Percentiles rank a stretch among this genome's conserved stretches.
phyloP scores from a whole-genome alignment of 1,140 invertebrate species.

The Drosophila mayri region DNA sequence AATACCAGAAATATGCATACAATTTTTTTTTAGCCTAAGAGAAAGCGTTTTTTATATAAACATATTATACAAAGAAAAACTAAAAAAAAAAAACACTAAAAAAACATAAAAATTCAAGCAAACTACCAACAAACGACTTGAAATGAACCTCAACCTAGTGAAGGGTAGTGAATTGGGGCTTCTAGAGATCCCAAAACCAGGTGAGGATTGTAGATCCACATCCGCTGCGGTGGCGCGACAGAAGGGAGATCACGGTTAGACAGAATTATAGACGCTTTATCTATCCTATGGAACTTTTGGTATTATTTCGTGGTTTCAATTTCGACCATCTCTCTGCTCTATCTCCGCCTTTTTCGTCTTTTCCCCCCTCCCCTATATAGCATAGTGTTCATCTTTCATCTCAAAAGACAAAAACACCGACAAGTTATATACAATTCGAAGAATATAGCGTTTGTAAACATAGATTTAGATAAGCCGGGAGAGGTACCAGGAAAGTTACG shows the following conservation, averaged over 20 bases:
- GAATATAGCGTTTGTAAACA: conserved; percentile 36
- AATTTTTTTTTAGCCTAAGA: conserved; percentile 75
- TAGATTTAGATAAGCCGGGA: conserved; percentile 20
- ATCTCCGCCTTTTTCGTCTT: conserved; percentile 11
- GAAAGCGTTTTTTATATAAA: conserved; percentile 63
- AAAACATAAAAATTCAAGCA: conserved; percentile 29
- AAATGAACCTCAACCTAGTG: conserved; percentile 62
- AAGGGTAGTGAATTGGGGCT: conserved; percentile 38
- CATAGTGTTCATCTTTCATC: conserved; percentile 38
- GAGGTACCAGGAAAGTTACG: conserved; percentile 19
- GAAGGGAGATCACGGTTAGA: conserved; percentile 4
- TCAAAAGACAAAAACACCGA: conserved; percentile 45
- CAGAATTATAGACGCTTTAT: conserved; percentile 33
- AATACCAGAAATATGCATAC: conserved; percentile 62
- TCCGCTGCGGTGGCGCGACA: not conserved
- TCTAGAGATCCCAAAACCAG: not conserved
- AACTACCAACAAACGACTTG: conserved; percentile 50
- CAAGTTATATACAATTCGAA: conserved; percentile 62
- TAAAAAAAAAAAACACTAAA: conserved; percentile 24
- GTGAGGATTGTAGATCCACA: not conserved
- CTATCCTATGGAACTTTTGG: conserved; percentile 38
- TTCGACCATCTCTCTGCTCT: conserved; percentile 40
- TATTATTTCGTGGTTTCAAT: conserved; percentile 55
- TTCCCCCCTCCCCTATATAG: not conserved
- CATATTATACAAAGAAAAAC: conserved; percentile 49